phyloP scores from a whole-genome alignment of 64 coral and sea anemone genomes.

The Actinia equina region DNA sequence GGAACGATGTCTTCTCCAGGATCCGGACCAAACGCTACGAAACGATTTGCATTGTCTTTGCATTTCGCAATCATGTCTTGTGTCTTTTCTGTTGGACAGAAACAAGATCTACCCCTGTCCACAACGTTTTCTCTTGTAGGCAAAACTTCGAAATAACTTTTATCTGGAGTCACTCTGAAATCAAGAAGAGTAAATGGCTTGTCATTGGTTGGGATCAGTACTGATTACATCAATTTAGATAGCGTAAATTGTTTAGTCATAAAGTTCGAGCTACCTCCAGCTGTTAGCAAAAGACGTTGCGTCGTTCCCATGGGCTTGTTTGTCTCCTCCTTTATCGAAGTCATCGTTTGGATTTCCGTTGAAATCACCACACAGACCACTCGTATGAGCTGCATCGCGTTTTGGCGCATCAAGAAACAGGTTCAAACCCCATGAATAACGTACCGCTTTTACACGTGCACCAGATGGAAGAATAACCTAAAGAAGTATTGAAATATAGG shows the following conservation, averaged over 20 bases:
- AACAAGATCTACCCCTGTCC: background rate
- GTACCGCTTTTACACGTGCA: constrained; percentile 14
- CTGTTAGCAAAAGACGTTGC: constrained; percentile 32
- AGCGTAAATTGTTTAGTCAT: background rate
- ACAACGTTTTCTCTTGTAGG: background rate
- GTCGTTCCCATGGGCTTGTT: background rate
- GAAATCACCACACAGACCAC: constrained; percentile 64
- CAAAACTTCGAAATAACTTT: constrained; percentile 13
- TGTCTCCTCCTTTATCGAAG: constrained; percentile 35
- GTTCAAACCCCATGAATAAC: constrained; percentile 52
- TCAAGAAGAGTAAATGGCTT: background rate
- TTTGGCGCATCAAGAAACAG: constrained; percentile 42
- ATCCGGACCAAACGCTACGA: background rate
- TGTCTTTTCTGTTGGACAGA: background rate
- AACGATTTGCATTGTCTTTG: background rate
- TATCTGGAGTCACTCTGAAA: constrained; percentile 23
- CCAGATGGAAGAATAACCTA: constrained; percentile 58
- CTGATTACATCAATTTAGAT: too few relatives aligned
- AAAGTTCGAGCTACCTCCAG: constrained; percentile 48
- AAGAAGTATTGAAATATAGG: background rate
- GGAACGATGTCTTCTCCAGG: background rate
- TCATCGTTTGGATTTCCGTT: constrained; percentile 36
- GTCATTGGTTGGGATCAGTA: too few relatives aligned
- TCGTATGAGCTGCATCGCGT: constrained; percentile 10
- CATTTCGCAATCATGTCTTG: background rate